A percentile compares a stretch with the other conserved stretches of the same genome.
phyloP scores from a whole-genome alignment of 92 coral and sea anemone genomes.

The Pocillopora grandis region DNA sequence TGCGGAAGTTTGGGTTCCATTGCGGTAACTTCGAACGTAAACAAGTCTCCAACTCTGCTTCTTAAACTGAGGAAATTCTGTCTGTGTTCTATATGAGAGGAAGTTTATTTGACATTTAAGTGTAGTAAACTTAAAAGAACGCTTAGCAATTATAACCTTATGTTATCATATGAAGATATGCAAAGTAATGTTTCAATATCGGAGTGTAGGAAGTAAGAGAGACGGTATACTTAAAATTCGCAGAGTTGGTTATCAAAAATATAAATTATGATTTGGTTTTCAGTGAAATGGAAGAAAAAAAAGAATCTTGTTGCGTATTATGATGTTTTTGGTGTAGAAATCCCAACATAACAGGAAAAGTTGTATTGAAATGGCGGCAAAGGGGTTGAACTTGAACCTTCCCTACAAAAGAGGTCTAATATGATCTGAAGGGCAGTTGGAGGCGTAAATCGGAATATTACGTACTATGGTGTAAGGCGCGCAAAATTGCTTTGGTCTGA shows the following conservation, averaged over 20 bases:
- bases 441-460: no score
- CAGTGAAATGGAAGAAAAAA: not conserved
- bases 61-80: not conserved
- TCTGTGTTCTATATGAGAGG: not conserved
- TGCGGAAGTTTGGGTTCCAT: not conserved
- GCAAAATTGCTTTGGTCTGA: no score
- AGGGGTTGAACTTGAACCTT: not conserved
- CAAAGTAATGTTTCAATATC: not conserved
- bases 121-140: not conserved
- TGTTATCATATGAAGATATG: not conserved
- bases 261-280: not conserved
- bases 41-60: not conserved
- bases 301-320: no score
- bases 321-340: no score
- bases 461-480: no score
- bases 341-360: no score
- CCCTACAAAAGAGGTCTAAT: not conserved
- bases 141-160: not conserved
- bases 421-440: no score
- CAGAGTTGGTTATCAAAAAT: not conserved
- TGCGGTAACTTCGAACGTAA: not conserved
- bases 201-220: not conserved
- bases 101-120: not conserved
- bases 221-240: not conserved
- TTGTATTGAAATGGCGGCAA: not conserved